Evolutionary conservation across 2,113 vertebrate genomes (phyloP).

Genomic region (Passerina amoena): DNA sequence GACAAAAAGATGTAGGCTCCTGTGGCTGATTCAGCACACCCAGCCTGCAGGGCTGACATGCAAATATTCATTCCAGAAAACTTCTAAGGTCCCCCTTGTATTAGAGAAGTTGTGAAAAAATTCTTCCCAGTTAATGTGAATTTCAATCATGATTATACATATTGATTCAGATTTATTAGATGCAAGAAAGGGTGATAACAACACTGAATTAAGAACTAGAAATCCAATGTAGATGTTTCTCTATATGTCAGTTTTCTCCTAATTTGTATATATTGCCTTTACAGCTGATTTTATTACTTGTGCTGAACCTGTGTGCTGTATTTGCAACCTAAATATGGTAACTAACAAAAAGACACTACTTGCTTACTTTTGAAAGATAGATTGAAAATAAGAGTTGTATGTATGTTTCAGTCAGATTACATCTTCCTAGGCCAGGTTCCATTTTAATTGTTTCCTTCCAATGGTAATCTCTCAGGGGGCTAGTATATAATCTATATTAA

Average conservation of each 20-base stretch:
- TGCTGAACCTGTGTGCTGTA: not conserved
- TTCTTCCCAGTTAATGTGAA: not conserved
- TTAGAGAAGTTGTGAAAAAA: not conserved
- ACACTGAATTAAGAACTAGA: not conserved
- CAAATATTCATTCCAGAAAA: not conserved
- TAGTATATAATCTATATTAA: not conserved
- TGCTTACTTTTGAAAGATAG: not conserved
- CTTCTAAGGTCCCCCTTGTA: fast-evolving
- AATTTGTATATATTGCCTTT: not conserved
- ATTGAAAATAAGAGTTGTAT: not conserved
- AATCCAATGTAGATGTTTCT: not conserved
- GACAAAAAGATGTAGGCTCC: not conserved
- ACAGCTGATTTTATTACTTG: not conserved
- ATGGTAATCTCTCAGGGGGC: not conserved
- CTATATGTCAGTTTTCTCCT: not conserved
- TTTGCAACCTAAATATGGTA: not conserved
- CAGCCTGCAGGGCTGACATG: not conserved
- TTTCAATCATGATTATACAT: not conserved
- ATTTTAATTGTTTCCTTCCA: not conserved
- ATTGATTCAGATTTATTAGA: not conserved
- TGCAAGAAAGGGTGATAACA: not conserved
- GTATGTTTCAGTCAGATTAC: not conserved
- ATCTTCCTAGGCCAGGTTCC: not conserved
- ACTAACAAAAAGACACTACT: not conserved
- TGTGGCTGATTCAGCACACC: not conserved